phyloP scores from a whole-genome alignment of 1,140 invertebrate species.

The Panagrolaimus sp. region DNA sequence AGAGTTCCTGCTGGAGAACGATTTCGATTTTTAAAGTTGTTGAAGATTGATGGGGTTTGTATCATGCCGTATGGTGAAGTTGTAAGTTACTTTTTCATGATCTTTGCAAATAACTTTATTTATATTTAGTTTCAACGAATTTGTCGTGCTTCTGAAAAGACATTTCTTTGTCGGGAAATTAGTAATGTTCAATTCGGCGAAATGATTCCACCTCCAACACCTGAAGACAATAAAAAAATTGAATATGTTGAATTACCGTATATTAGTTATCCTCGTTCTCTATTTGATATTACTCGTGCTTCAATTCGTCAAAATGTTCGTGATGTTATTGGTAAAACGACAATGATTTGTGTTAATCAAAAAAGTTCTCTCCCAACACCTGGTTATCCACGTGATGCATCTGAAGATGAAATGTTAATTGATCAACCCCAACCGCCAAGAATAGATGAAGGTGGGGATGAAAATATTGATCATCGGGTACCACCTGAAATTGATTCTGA shows the following conservation, averaged over 20 bases:
- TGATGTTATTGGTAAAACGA: neutral
- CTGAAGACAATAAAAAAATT: neutral
- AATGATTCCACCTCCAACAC: neutral
- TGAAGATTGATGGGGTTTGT: neutral
- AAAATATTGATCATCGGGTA: too few species aligned
- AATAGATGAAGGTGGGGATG: too few species aligned
- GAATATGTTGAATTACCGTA: neutral
- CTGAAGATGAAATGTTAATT: conserved; percentile 5
- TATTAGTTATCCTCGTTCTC: too few species aligned
- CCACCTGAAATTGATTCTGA: too few species aligned
- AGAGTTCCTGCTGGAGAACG: neutral
- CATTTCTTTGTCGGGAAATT: neutral
- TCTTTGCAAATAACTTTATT: neutral
- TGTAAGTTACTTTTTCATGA: too few species aligned
- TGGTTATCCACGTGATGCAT: neutral
- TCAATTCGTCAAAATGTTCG: neutral
- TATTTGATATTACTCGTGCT: neutral
- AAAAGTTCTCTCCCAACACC: neutral
- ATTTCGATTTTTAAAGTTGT: neutral
- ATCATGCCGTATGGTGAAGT: conserved; percentile 3
- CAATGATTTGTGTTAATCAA: neutral
- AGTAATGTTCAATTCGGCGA: neutral
- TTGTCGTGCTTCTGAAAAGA: neutral
- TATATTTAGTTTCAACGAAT: neutral
- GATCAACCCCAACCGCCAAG: neutral